These are phyloP conservation scores for Eueides isabella DNA, from an alignment of 1,140 invertebrate species.

Conservation along the genomic window DNA sequence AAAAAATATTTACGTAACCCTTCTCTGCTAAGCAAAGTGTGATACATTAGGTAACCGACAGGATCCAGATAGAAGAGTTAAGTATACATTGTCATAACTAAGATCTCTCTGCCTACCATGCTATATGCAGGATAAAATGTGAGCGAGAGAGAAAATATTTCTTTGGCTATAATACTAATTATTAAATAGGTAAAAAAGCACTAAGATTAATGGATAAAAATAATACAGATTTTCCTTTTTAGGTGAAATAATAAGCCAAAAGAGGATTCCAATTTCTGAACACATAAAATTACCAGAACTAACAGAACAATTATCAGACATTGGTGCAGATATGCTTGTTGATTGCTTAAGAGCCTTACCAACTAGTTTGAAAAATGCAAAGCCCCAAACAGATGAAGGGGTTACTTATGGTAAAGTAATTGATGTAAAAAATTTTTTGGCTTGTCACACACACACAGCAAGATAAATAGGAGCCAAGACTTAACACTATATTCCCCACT, in stretches of 20 bases:
- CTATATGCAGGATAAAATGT: too few species aligned
- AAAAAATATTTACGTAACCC: too few species aligned
- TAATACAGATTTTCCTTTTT: neutral
- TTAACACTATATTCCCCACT: neutral
- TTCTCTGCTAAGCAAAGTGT: too few species aligned
- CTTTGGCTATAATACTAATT: neutral
- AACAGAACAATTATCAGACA: conserved; percentile 84
- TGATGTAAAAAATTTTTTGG: neutral
- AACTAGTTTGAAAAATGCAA: conserved; percentile 81
- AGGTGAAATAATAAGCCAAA: conserved; percentile 88
- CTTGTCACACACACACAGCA: too few species aligned
- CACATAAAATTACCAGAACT: conserved; percentile 87
- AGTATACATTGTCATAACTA: too few species aligned
- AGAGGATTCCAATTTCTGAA: conserved; percentile 83
- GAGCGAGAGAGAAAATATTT: too few species aligned
- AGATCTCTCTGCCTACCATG: too few species aligned
- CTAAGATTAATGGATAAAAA: too few species aligned
- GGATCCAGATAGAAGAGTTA: too few species aligned
- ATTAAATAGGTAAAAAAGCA: too few species aligned
- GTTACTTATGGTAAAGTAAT: conserved; percentile 86
- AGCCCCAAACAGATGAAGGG: conserved; percentile 83
- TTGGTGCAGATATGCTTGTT: conserved; percentile 87
- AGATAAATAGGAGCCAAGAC: too few species aligned
- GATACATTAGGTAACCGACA: too few species aligned
- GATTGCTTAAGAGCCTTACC: conserved; percentile 85